phyloP scores from a whole-genome alignment of 1,140 invertebrate genomes.

The Thereuonema tuberculata region DNA sequence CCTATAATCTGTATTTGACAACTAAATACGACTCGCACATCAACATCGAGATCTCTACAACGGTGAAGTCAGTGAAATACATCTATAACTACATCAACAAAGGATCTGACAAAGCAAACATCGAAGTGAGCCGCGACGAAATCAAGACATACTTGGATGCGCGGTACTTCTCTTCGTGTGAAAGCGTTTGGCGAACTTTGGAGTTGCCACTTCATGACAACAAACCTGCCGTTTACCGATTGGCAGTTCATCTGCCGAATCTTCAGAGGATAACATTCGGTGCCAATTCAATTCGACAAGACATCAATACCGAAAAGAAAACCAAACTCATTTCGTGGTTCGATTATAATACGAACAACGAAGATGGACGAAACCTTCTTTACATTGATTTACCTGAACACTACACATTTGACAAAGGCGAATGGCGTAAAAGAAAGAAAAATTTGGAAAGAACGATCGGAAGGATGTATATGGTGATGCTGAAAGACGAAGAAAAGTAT shows the following conservation, averaged over 20 bases:
- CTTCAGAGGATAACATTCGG: conserved; percentile 22
- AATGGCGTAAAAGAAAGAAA: conserved; percentile 1
- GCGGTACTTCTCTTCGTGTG: conserved; percentile 22
- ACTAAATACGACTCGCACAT: conserved; percentile 18
- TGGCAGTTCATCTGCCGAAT: conserved; percentile 36
- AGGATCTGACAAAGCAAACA: conserved; percentile 15
- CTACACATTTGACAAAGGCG: background rate
- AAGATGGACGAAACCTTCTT: background rate
- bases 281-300: background rate
- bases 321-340: conserved; percentile 2
- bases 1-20: conserved; percentile 16
- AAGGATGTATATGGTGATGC: conserved; percentile 29
- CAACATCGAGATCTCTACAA: conserved; percentile 19
- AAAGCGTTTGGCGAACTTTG: conserved; percentile 24
- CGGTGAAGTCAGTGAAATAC: conserved; percentile 18
- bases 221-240: conserved; percentile 28
- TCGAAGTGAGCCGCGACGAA: conserved; percentile 8
- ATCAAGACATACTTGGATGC: conserved; percentile 10
- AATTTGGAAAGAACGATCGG: conserved; percentile 22
- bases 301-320: background rate
- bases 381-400: background rate
- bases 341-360: background rate
- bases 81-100: conserved; percentile 21
- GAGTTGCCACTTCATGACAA: conserved; percentile 29
- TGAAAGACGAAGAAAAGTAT: conserved; percentile 33